Evolutionary conservation across 2,113 vertebrate species (phyloP).

Genomic region (Oryctolagus cuniculus): DNA sequence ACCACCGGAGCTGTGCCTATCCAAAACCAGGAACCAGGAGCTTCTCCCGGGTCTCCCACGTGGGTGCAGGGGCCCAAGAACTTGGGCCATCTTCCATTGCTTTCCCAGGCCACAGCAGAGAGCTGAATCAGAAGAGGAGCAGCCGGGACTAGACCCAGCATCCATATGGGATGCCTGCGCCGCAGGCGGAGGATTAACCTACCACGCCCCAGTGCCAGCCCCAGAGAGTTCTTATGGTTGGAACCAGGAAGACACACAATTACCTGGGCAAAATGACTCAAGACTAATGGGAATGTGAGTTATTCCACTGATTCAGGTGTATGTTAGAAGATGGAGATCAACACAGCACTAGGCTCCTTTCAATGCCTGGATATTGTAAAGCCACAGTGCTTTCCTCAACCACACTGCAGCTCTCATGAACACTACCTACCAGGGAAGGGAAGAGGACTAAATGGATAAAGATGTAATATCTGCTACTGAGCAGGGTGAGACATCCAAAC

Average conservation of each 20-base stretch:
- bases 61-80: too few species aligned
- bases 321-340: background rate
- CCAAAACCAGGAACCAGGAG: too few species aligned
- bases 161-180: too few species aligned
- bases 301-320: background rate
- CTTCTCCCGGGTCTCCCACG: too few species aligned
- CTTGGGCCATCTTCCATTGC: too few species aligned
- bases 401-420: background rate
- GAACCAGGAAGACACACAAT: background rate
- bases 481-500: background rate
- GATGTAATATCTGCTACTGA: background rate
- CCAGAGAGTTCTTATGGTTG: background rate
- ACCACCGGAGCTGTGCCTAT: too few species aligned
- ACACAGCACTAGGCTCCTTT: background rate
- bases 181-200: too few species aligned
- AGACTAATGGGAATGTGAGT: background rate
- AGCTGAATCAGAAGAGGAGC: too few species aligned
- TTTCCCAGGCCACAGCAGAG: too few species aligned
- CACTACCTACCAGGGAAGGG: background rate
- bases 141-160: too few species aligned
- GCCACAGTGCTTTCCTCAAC: background rate
- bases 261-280: background rate
- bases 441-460: background rate
- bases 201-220: too few species aligned
- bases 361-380: background rate